Conservation (phyloP, 2,888 invertebrate species). For the Phyllotreta striolata region DNA sequence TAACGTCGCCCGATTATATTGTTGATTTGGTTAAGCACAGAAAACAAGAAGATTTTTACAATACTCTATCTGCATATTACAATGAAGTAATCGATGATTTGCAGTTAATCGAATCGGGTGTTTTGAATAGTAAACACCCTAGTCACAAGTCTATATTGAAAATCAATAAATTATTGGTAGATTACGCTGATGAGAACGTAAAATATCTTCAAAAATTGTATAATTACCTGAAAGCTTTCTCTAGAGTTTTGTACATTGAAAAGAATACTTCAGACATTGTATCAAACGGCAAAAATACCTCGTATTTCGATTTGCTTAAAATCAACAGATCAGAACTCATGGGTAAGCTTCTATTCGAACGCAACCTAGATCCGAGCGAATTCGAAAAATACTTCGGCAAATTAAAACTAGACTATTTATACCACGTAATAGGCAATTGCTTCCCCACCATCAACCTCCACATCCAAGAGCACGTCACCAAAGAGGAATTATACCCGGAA, state of each 20-base stretch:
- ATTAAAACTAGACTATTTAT: constrained; percentile 76
- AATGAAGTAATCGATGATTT: constrained; percentile 59
- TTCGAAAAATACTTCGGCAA: constrained; percentile 75
- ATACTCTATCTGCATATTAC: constrained; percentile 61
- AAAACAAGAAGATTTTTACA: constrained; percentile 48
- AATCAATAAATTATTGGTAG: constrained; percentile 63
- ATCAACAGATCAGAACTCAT: constrained; percentile 68
- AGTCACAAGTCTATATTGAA: constrained; percentile 64
- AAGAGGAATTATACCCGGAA: constrained; percentile 61
- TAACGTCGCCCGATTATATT: constrained; percentile 48
- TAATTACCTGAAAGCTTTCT: constrained; percentile 68
- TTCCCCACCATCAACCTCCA: constrained; percentile 71
- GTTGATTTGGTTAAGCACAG: constrained; percentile 47
- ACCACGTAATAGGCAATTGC: constrained; percentile 76
- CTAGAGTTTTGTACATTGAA: constrained; percentile 60
- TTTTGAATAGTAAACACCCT: constrained; percentile 65
- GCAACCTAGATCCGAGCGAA: constrained; percentile 71
- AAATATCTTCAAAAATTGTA: constrained; percentile 65
- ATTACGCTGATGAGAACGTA: constrained; percentile 40
- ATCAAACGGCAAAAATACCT: constrained; percentile 54
- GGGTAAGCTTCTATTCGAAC: constrained; percentile 73
- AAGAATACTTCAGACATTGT: constrained; percentile 54
- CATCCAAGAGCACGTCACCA: constrained; percentile 61
- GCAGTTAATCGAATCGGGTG: constrained; percentile 49
- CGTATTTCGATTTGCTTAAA: constrained; percentile 65